Base-by-base conservation (phyloP, 2,888 invertebrate genomes). In the Tetheella fluctuosa region DNA sequence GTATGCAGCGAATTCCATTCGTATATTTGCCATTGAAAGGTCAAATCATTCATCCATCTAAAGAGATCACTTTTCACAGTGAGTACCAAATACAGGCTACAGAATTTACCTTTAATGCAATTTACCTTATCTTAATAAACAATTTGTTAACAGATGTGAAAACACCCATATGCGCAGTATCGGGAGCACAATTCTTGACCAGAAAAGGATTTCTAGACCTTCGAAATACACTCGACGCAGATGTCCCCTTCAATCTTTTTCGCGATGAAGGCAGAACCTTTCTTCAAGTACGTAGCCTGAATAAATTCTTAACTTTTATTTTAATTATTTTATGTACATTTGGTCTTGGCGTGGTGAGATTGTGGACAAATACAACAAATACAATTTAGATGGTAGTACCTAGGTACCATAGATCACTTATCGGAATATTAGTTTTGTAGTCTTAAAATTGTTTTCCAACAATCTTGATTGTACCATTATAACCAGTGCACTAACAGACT, bases 31-130 rank as follows among this genome's bases (percentile, higher is more conserved):
- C 98, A 20, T 91, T 97, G 67, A 96, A 96, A 80, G 97, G 97
- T 53, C 97, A 97, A 91, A 97, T 98, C 73, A 96, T 98, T 74
- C 96, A 98, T 89, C 97, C 97, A 1, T 97, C 97, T 68, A 96
- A 96, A 76, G 97, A 97, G 91, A 97, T 98, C 80, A 95, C 95
- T 75, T 96, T 98, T 86, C 94, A 96, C 88, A 96, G 97, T 96
- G 87, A 82, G 78, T 71, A 39, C 48, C 10, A 2, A n/a, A n/a
- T n/a, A n/a, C n/a, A 20, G 20, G 15, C 2, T 23, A 15, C 17
- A 1, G 6, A 28, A 15, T 25, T 20, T 17, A 17, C 17, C 1
- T 54, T 8, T 48, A 23, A 37, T 23, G 42, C 17, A 52, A 25
- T 39, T 39, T 37, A 25, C 15, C 15, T 12, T 54, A 15, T 52